Percentiles rank a stretch among this genome's conserved stretches.
These are phyloP conservation scores for Halictus ligatus DNA, from an alignment of 2,888 invertebrate species.

Conservation along the genomic window DNA sequence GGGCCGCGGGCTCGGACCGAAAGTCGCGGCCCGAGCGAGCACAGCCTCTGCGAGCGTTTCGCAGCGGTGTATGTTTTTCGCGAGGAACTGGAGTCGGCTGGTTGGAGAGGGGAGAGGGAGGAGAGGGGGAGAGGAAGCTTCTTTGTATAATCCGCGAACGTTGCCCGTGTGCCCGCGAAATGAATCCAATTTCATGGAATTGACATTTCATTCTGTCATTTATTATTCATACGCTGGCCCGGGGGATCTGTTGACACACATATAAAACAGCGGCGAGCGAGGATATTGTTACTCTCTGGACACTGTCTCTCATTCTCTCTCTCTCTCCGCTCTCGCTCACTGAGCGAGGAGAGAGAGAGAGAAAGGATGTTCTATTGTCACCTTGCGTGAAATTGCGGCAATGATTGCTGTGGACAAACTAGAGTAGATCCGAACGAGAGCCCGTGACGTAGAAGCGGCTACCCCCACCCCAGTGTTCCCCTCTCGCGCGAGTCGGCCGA, in stretches of 20 bases:
- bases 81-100: background rate
- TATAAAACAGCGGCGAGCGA: background rate
- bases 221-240: constrained; percentile 5
- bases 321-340: background rate
- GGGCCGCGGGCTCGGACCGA: background rate
- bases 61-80: background rate
- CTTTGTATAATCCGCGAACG: constrained; percentile 11
- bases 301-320: no score
- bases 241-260: constrained; percentile 4
- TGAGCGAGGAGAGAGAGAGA: no score
- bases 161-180: constrained; percentile 5
- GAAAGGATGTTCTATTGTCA: no score
- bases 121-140: background rate
- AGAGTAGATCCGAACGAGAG: no score
- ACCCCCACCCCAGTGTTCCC: no score
- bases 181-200: constrained; percentile 20
- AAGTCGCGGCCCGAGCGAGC: no score
- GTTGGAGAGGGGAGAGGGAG: no score
- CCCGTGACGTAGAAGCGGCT: no score
- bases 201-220: constrained; percentile 17
- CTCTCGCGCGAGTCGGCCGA: no score
- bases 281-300: background rate
- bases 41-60: background rate
- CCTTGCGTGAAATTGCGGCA: no score
- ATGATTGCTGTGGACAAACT: no score